Percentiles rank a stretch among this genome's conserved stretches.
Conservation (phyloP, 2,797 vertebrate genomes). For the Poecilia gillii region DNA sequence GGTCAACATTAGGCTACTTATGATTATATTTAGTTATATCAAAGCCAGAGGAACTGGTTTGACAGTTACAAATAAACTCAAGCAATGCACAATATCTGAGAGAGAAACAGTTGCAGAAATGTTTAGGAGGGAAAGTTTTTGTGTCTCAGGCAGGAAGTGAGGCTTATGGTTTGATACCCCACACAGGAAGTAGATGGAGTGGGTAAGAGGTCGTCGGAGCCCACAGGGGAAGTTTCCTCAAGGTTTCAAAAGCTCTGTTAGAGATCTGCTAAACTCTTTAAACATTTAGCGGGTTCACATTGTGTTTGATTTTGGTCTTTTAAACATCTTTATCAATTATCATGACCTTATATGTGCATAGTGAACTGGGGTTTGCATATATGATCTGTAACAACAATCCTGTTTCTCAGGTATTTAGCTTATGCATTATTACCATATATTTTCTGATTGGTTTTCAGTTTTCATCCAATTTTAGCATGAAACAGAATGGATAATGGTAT, state of each 20-base stretch:
- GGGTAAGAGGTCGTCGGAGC: slow-evolving; percentile 57
- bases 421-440: background rate
- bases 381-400: background rate
- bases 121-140: slow-evolving; percentile 43
- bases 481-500: background rate
- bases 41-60: slow-evolving; percentile 1
- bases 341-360: background rate
- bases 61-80: slow-evolving; percentile 9
- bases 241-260: slow-evolving; percentile 50
- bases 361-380: background rate
- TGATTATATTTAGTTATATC: background rate
- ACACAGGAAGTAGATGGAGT: slow-evolving; percentile 64
- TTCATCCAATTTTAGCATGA: background rate
- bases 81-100: slow-evolving; percentile 11
- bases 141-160: slow-evolving; percentile 55
- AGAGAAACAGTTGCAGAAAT: slow-evolving; percentile 30
- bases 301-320: slow-evolving; percentile 3
- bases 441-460: background rate
- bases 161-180: slow-evolving; percentile 36
- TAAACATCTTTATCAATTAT: background rate
- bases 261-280: slow-evolving; percentile 29
- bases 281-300: slow-evolving; percentile 5
- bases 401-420: background rate
- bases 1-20: background rate
- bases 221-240: slow-evolving; percentile 54